Conservation (phyloP, 2,797 vertebrate species). For the Sebastes dallii region DNA sequence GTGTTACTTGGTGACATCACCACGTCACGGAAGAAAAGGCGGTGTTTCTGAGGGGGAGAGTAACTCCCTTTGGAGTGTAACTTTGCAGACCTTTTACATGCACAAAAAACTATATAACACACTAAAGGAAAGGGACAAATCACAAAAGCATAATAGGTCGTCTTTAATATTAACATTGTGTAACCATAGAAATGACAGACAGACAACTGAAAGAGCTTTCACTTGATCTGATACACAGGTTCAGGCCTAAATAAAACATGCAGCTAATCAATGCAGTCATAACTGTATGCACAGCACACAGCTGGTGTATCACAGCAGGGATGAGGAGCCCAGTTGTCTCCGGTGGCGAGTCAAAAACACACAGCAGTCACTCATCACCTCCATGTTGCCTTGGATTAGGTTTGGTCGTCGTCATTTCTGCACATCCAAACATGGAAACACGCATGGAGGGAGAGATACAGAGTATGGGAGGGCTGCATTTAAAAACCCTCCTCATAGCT, state of each 20-base stretch:
- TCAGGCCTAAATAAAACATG: not conserved
- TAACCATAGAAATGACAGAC: too few species aligned
- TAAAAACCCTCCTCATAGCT: not conserved
- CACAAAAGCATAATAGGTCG: too few species aligned
- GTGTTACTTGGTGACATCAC: not conserved
- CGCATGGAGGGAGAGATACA: not conserved
- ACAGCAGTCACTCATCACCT: constrained; percentile 27
- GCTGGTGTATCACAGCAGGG: constrained; percentile 5
- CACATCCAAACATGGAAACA: not conserved
- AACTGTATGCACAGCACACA: constrained; percentile 3
- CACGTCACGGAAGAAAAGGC: too few species aligned
- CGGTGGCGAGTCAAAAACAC: constrained; percentile 38
- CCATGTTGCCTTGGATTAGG: constrained; percentile 31
- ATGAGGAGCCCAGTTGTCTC: constrained; percentile 4
- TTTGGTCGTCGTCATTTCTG: constrained; percentile 22
- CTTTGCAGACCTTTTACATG: too few species aligned
- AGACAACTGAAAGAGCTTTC: too few species aligned
- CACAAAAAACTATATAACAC: too few species aligned
- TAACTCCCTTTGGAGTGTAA: too few species aligned
- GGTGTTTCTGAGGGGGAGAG: too few species aligned
- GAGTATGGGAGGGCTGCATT: not conserved
- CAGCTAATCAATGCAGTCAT: not conserved
- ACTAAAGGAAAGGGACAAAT: too few species aligned
- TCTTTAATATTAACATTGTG: too few species aligned
- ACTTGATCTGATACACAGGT: not conserved